Evolutionary conservation across 2,113 vertebrate genomes (phyloP).

Genomic region (Rhinolophus ferrumequinum): DNA sequence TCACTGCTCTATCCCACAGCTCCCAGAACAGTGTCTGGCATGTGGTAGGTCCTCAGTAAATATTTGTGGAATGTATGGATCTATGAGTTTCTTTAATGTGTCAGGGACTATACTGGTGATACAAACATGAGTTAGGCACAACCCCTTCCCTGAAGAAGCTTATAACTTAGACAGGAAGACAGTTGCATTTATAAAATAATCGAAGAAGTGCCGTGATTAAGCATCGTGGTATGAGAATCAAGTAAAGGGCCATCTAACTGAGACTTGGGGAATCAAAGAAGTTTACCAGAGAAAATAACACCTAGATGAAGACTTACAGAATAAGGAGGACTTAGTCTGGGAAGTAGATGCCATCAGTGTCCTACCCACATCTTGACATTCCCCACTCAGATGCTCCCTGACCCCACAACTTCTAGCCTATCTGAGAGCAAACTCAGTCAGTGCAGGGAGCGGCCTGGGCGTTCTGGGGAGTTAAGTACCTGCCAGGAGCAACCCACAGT

Average conservation of each 20-base stretch:
- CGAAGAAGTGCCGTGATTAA: neutral
- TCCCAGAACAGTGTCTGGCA: neutral
- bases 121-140: neutral
- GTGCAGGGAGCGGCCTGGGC: neutral
- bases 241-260: neutral
- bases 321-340: neutral
- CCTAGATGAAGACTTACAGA: neutral
- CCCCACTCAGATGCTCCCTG: neutral
- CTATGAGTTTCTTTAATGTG: neutral
- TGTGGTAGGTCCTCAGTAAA: neutral
- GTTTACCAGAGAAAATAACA: neutral
- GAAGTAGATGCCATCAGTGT: too few relatives aligned
- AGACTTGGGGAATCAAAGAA: neutral
- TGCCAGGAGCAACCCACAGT: neutral
- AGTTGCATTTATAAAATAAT: neutral
- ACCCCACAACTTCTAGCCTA: neutral
- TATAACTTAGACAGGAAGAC: neutral
- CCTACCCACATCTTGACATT: neutral
- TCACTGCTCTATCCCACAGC: neutral
- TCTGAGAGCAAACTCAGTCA: neutral
- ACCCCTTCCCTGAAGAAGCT: neutral
- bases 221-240: neutral
- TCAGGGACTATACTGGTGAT: neutral
- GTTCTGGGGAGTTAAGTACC: neutral
- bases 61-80: neutral